Percentiles rank a stretch among this genome's conserved stretches.
Evolutionary conservation across 2,113 vertebrate species (phyloP).

Genomic region (Gobius niger): DNA sequence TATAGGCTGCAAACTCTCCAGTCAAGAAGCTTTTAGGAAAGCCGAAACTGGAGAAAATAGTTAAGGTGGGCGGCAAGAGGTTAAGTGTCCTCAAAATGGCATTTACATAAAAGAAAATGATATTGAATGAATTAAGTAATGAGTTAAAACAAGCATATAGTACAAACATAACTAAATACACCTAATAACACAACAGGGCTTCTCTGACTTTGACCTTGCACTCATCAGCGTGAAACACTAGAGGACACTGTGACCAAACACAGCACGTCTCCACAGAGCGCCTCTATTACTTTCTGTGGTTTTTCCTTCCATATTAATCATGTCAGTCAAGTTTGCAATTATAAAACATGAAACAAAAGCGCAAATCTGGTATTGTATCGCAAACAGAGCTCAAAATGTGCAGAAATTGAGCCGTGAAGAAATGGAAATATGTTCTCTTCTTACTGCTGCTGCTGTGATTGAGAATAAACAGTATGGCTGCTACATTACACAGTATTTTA

Average conservation of each 20-base stretch:
- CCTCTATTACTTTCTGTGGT: not conserved
- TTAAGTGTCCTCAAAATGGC: no score
- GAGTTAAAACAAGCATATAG: no score
- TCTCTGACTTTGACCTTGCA: not conserved
- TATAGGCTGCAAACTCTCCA: no score
- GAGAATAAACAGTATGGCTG: conserved; percentile 39
- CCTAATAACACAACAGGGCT: not conserved
- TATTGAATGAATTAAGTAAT: no score
- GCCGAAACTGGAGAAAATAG: no score
- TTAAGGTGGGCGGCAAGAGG: no score
- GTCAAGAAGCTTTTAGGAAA: no score
- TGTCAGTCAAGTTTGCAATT: conserved; percentile 6
- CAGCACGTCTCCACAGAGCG: not conserved
- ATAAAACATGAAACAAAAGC: conserved; percentile 8
- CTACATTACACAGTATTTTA: conserved; percentile 37
- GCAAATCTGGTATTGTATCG: not conserved
- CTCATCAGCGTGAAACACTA: conserved; percentile 28
- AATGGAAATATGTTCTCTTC: conserved; percentile 6
- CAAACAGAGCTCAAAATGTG: conserved; percentile 10
- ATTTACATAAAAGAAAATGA: no score
- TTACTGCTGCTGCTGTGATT: conserved; percentile 19
- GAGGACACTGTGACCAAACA: conserved; percentile 42
- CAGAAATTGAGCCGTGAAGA: conserved; percentile 5
- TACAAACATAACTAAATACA: not conserved
- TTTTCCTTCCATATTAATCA: not conserved